Base-by-base conservation (phyloP, 2,113 vertebrate genomes). In the Marcusenius ussheri region DNA sequence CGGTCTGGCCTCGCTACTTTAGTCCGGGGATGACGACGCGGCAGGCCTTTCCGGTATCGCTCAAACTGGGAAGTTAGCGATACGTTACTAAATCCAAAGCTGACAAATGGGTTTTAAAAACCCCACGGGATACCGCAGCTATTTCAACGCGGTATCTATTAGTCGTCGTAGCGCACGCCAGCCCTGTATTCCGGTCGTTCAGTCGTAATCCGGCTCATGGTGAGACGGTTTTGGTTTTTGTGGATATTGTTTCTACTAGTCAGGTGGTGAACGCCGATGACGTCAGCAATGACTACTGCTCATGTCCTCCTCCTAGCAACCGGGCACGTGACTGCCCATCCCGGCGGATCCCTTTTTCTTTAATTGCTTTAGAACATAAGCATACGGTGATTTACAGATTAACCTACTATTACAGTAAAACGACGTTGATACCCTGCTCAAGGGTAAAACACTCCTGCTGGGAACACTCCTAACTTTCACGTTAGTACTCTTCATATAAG, bases 251-350 rank as follows among this genome's bases (percentile, higher is more conserved):
- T 90, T 87, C 74, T n/a, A 46, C 19, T 49, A 90, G 58, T 90
- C 90, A 88, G 90, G 90, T 70, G 90, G 90, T 83, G 90, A 83
- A 74, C 10, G 70, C 11, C 47, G 70, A 83, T 90, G 85, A 88
- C 47, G 90, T 88, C 90, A 90, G 50, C 24, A 27, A 15, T 24
- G 51, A 47, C 47, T 24, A 66, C 51, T 56, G 89, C 50, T n/a
- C 86, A 42, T 15, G 62, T 56, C 66, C 47, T 42, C 62, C 66
- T 62, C 70, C 87, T 88, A 90, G 87, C 74, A 90, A 88, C 87
- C 6, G 49, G 21, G 21, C 89, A 87, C 89, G 45, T 66, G 46
- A 47, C 27, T 46, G 31, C 47, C 80, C 50, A 58, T 58, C 45
- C 46, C 21, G 35, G 17, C 17, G 74, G 70, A 39, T 35, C 35